These are phyloP conservation scores for Latrodectus hesperus DNA, from an alignment of 2,888 invertebrate species.

Conservation along the genomic window DNA sequence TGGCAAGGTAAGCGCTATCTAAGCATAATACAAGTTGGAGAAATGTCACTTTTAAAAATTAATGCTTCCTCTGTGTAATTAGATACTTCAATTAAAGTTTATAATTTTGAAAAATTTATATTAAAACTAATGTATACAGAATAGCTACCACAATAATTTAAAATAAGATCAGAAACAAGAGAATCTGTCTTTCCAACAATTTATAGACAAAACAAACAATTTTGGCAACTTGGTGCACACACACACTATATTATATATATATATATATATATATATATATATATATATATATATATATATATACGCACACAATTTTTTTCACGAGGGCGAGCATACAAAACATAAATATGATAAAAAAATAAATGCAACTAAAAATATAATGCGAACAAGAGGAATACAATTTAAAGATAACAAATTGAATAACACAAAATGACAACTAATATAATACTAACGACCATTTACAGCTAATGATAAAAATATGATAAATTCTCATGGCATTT, in stretches of 20 bases:
- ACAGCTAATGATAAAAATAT: conserved; percentile 65
- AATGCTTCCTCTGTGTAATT: neutral
- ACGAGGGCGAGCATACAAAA: conserved; percentile 62
- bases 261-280: neutral
- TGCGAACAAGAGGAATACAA: conserved; percentile 57
- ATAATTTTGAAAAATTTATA: too few relatives aligned
- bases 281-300: neutral
- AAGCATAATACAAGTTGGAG: conserved; percentile 42
- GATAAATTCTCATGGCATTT: conserved; percentile 51
- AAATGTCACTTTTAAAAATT: conserved; percentile 32
- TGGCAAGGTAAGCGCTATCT: conserved; percentile 57
- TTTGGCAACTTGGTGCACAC: conserved; percentile 68
- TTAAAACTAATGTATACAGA: conserved; percentile 30
- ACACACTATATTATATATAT: too few relatives aligned
- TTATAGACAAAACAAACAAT: conserved; percentile 48
- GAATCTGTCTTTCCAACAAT: conserved; percentile 28
- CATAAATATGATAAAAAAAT: conserved; percentile 64
- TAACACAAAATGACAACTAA: conserved; percentile 66
- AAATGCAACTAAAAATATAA: conserved; percentile 62
- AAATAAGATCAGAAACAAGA: conserved; percentile 45
- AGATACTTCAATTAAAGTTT: too few relatives aligned
- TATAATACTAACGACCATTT: conserved; percentile 65
- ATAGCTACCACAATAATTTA: conserved; percentile 65
- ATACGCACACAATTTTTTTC: neutral
- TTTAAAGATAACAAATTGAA: conserved; percentile 39